Base-by-base conservation (phyloP, 2,113 vertebrate genomes). In the Martes martes region DNA sequence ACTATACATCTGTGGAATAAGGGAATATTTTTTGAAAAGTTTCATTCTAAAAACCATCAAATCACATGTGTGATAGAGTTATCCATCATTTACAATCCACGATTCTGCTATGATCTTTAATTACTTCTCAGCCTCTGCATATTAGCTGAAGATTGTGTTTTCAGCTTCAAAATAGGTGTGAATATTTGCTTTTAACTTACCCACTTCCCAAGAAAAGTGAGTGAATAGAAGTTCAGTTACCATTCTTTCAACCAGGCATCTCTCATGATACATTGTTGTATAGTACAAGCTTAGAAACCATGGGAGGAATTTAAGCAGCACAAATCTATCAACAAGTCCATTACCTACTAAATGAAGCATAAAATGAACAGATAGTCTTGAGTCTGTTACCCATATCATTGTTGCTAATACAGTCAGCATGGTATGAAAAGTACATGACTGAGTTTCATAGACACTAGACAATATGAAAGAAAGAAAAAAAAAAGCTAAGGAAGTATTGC, bases 321-420 rank as follows among this genome's bases (percentile, higher is more conserved):
- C 33, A 39, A 42, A 93, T 83, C 89, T 76, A 95, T 83, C 91
- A 95, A 42, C 39, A 59, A 1, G 31, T 92, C 91, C 76, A 92
- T 97, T 97, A 93, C 57, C 65, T 45, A 50, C 50, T 89, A 97
- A 98, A 97, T 94, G 97, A 97, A 96, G 95, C 97, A 85, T 95
- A 81, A 98, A 97, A 97, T 95, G 95, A 97, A 80, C 86, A 89
- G 55, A 96, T n/a, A 76, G 86, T 92, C 89, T 67, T 36, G 95
- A 97, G 82, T 52, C 93, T 67, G 36, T 50, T 94, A 69, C 31
- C 79, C 89, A 31, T 33, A 84, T 52, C 74, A 78, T 42, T 39
- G 61, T 69, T 76, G 82, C 67, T 91, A 89, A 95, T 76, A 69
- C 67, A 89, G 24, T 3, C 31, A 26, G 67, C 82, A 84, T 76